Evolutionary conservation across 2,888 invertebrate genomes (phyloP).

Genomic region (Zaprionus bogoriensis): DNA sequence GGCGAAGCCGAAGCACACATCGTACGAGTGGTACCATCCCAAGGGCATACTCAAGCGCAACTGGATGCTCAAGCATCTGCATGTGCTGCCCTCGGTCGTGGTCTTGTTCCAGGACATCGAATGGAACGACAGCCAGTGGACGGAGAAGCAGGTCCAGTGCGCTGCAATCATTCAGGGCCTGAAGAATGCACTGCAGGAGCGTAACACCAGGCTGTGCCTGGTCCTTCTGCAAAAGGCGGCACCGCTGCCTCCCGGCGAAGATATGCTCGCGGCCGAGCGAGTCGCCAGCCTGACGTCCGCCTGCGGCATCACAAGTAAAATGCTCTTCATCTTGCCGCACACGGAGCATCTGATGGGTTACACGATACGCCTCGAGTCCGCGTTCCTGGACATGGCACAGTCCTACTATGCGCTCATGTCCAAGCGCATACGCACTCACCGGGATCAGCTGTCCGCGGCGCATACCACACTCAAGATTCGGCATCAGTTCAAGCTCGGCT

Average conservation of each 20-base stretch:
- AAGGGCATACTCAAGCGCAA: slow-evolving; percentile 96
- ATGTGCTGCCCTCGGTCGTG: slow-evolving; percentile 94
- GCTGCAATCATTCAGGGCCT: slow-evolving; percentile 93
- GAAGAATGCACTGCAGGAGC: slow-evolving; percentile 84
- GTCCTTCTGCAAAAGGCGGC: slow-evolving; percentile 95
- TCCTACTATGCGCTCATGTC: slow-evolving; percentile 95
- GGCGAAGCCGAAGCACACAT: slow-evolving; percentile 92
- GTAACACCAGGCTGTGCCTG: slow-evolving; percentile 89
- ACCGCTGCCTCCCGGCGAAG: slow-evolving; percentile 90
- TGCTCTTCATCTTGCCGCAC: slow-evolving; percentile 95
- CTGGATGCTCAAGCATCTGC: slow-evolving; percentile 97
- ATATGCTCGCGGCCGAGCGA: slow-evolving; percentile 93
- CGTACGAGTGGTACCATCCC: slow-evolving; percentile 97
- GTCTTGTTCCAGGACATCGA: slow-evolving; percentile 98
- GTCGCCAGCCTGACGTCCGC: slow-evolving; percentile 95
- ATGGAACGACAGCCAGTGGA: slow-evolving; percentile 97
- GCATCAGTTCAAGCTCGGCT: slow-evolving; percentile 98
- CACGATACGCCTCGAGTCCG: slow-evolving; percentile 92
- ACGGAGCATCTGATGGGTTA: slow-evolving; percentile 93
- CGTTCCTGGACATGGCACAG: slow-evolving; percentile 96
- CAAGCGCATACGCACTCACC: slow-evolving; percentile 92
- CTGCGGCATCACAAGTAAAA: slow-evolving; percentile 95
- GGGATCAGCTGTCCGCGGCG: slow-evolving; percentile 94
- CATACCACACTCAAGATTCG: slow-evolving; percentile 96
- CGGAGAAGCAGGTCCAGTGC: slow-evolving; percentile 97